A percentile compares a stretch with the other conserved stretches of the same genome.
Evolutionary conservation across 2,113 vertebrate species (phyloP).

Genomic region (Cygnus atratus): DNA sequence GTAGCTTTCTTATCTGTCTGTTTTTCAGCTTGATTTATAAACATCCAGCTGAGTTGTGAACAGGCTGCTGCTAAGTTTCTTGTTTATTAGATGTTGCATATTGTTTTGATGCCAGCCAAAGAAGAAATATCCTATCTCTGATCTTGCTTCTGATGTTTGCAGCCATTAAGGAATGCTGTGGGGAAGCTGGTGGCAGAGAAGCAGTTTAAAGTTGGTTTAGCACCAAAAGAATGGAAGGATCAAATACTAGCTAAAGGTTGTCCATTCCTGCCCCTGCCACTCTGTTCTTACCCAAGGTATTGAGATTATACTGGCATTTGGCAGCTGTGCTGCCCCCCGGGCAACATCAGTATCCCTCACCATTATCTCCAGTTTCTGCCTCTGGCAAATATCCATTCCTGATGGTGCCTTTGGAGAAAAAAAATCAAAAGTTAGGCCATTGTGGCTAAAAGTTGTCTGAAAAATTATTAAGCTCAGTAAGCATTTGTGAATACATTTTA

Average conservation of each 20-base stretch:
- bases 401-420: no score
- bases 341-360: neutral
- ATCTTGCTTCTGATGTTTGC: constrained; percentile 5
- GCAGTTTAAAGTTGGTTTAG: neutral
- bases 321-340: neutral
- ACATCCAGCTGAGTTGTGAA: neutral
- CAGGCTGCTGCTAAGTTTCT: neutral
- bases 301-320: neutral
- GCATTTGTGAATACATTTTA: neutral
- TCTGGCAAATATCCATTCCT: neutral
- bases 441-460: no score
- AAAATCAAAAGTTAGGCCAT: no score
- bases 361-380: neutral
- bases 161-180: neutral
- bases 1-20: neutral
- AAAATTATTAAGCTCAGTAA: neutral
- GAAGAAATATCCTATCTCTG: neutral
- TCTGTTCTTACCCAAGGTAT: neutral
- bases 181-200: neutral
- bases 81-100: constrained; percentile 4
- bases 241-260: neutral
- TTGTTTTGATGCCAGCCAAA: constrained; percentile 13
- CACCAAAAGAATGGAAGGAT: neutral
- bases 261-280: neutral
- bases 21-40: constrained; percentile 28